These are phyloP conservation scores for Herpailurus yagouaroundi DNA, from an alignment of 2,113 vertebrate genomes.

Conservation along the genomic window DNA sequence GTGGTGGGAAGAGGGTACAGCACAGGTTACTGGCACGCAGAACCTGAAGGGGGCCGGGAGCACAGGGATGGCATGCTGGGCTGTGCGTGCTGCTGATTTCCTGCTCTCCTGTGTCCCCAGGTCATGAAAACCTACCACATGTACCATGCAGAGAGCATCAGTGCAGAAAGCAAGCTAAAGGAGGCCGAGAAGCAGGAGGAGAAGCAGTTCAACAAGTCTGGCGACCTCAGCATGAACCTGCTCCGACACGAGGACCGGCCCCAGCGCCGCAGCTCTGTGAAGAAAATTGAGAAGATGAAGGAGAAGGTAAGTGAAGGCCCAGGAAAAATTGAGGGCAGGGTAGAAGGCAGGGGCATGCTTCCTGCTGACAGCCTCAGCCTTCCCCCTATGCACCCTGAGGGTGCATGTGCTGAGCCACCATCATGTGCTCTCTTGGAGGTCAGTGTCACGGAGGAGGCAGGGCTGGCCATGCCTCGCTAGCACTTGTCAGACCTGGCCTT, in stretches of 20 bases:
- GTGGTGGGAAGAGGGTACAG: neutral
- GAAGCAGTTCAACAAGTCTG: conserved; percentile 95
- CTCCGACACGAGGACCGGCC: conserved; percentile 95
- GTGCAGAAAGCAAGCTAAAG: conserved; percentile 97
- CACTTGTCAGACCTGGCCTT: neutral
- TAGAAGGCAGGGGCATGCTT: too few relatives aligned
- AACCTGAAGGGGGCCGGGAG: neutral
- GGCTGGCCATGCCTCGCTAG: neutral
- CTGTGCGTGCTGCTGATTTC: neutral
- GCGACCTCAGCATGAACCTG: conserved; percentile 92
- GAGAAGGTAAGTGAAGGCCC: conserved; percentile 85
- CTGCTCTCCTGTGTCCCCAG: conserved; percentile 78
- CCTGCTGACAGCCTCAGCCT: fast-evolving
- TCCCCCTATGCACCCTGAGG: neutral
- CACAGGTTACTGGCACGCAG: fast-evolving
- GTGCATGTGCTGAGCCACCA: neutral
- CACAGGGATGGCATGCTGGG: fast-evolving
- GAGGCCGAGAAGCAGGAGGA: conserved; percentile 99
- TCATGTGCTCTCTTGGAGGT: neutral
- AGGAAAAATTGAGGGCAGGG: fast-evolving
- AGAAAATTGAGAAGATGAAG: conserved; percentile 96
- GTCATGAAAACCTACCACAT: conserved; percentile 99
- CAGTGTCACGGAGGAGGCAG: neutral
- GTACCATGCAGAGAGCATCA: conserved; percentile 98
- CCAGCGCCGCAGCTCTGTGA: conserved; percentile 95